Evolutionary conservation across 2,113 vertebrate species (phyloP), one percentile per base, ranked within the genome.

Genomic region (Aythya baeri): DNA sequence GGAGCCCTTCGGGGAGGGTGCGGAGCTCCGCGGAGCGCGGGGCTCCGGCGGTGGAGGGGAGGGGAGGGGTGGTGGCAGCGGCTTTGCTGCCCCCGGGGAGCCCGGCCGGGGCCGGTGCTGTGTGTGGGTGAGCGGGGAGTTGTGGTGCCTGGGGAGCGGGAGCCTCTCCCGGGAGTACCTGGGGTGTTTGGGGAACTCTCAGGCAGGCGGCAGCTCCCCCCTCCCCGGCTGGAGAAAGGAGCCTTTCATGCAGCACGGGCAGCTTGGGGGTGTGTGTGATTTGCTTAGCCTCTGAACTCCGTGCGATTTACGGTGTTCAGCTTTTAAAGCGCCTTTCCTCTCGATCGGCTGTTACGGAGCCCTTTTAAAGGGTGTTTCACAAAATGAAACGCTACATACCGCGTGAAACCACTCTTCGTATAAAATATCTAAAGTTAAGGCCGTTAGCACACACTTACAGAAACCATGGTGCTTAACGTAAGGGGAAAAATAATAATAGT

Each of bases 161-260:
- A 49, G 46, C 46, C 46, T 49, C 46, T 21, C 46, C 46, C 46
- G 46, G 20, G 46, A 49, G 20, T 22, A 98, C 98, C 98, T 97
- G 97, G 98, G 98, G 98, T 99, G 98, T 98, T 98, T 99, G 97
- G 97, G 98, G 97, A 98, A 98, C 98, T 98, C 98, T 98, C 97
- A 98, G 98, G 98, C 97, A 98, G 98, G 98, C 97, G 97, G 97
- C 87, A 96, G 95, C 97, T 99, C 98, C 98, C 98, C 73, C 91
- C 44, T 44, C 44, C 46, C 46, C 10, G 97, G 98, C 97, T 97
- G 95, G 95, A 98, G 98, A 99, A 99, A 99, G 98, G 76, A 97
- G 98, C 97, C 98, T 99, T 99, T 99, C 99, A 99, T 99, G 95
- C 96, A 94, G 97, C 74, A 67, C 95, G 94, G 96, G 98, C 97